Base-by-base conservation (phyloP, 2,888 invertebrate species). In the Nomada ferruginata region DNA sequence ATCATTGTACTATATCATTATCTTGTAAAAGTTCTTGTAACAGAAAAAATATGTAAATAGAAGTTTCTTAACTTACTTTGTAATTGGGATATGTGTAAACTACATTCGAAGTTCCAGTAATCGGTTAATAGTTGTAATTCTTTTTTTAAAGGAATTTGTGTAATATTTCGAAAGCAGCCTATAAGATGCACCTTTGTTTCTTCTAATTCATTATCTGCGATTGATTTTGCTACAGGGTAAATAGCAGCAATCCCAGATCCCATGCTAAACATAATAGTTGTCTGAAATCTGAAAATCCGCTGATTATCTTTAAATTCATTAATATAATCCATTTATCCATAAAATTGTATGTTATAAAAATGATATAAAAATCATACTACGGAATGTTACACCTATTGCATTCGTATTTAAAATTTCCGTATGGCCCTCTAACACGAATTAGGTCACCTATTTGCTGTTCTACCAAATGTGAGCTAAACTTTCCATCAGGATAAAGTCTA, bases 41-140 rank as follows among this genome's bases (percentile, higher is more conserved):
- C 57, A 13, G 36, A 2, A 47, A 50, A 59, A 64, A 74, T 13
- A 52, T 53, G 60, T 59, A 20, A 64, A 23, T 23, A 50, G 64
- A n/a, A 69, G 47, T 23, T 23, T 66, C 2, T 36, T 52, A 15
- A 81, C 71, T n/a, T 81, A 79, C 83, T 29, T 55, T 61, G 60
- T 36, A 86, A 74, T 75, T 89, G 84, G 26, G 92, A 91, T 75
- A 93, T 79, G 61, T 89, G 87, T 53, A 93, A 73, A 42, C 90
- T 91, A 74, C 92, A 93, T 42, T 89, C 87, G 50, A 92, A 91
- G 78, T 93, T 93, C 93, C 93, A 93, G 79, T 90, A 93, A 86
- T 92, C 91, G 23, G 90, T 71, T 69, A 93, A 85, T 50, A 73
- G 55, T 72, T 89, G 87, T 47, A 93, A 79, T 84, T 93, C 91